Conservation (phyloP, 2,888 invertebrate species). For the Dicroscelio sp. region DNA sequence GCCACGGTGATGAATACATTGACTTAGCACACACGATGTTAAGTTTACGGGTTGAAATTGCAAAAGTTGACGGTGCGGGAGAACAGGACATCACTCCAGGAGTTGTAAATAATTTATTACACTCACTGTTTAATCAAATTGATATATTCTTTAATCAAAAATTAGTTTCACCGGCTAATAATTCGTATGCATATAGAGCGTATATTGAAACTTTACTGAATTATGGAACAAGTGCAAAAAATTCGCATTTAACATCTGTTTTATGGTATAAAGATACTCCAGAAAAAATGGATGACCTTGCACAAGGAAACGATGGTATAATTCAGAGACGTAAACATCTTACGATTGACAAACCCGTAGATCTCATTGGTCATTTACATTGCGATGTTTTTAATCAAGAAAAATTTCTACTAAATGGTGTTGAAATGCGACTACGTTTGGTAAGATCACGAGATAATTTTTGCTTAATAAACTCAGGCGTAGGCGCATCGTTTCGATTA, state of each 20-base stretch:
- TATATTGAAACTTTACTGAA: slow-evolving; percentile 84
- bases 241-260: slow-evolving; percentile 73
- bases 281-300: slow-evolving; percentile 18
- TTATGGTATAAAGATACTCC: slow-evolving; percentile 58
- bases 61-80: background rate
- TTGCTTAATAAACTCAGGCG: slow-evolving; percentile 62
- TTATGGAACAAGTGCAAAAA: slow-evolving; percentile 73
- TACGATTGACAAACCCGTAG: background rate
- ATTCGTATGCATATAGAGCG: slow-evolving; percentile 83
- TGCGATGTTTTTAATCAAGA: slow-evolving; percentile 82
- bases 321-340: background rate
- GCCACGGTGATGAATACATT: slow-evolving; percentile 83
- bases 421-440: background rate
- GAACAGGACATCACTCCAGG: background rate
- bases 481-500: background rate
- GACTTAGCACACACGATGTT: slow-evolving; percentile 77
- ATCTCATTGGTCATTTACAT: slow-evolving; percentile 73
- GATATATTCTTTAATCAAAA: slow-evolving; percentile 85
- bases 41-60: background rate
- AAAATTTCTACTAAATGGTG: slow-evolving; percentile 79
- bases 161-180: slow-evolving; percentile 81
- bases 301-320: background rate
- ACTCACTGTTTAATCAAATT: slow-evolving; percentile 55
- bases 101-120: background rate
- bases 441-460: slow-evolving; percentile 75